These are phyloP conservation scores for Acronicta psi DNA, from an alignment of 2,888 invertebrate genomes.

Conservation along the genomic window DNA sequence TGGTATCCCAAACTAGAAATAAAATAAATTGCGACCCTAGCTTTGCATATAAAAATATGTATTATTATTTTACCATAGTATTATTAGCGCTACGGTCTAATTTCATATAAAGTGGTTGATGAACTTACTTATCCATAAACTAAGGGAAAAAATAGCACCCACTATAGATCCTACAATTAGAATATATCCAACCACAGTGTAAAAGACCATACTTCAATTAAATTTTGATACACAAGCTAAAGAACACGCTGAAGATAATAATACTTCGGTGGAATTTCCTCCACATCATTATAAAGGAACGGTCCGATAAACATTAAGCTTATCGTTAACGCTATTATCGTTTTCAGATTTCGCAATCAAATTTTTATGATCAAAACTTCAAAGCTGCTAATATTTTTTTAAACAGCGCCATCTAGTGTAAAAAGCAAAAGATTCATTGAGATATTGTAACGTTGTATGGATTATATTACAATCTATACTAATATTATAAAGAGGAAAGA, in stretches of 20 bases:
- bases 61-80: no score
- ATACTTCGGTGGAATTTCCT: not conserved
- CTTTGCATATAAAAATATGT: no score
- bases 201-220: not conserved
- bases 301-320: not conserved
- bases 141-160: not conserved
- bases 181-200: not conserved
- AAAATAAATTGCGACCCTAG: no score
- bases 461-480: no score
- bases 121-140: not conserved
- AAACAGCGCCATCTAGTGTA: constrained; percentile 22
- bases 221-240: not conserved
- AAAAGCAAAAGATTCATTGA: no score
- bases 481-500: no score
- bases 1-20: no score
- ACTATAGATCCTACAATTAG: not conserved
- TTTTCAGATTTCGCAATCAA: not conserved
- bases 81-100: no score
- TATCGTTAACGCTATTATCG: not conserved
- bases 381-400: not conserved
- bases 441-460: no score
- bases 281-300: not conserved
- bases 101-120: not conserved
- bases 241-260: not conserved
- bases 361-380: not conserved